Conservation (phyloP, 1,140 invertebrate genomes). For the Zophobas atratus region DNA sequence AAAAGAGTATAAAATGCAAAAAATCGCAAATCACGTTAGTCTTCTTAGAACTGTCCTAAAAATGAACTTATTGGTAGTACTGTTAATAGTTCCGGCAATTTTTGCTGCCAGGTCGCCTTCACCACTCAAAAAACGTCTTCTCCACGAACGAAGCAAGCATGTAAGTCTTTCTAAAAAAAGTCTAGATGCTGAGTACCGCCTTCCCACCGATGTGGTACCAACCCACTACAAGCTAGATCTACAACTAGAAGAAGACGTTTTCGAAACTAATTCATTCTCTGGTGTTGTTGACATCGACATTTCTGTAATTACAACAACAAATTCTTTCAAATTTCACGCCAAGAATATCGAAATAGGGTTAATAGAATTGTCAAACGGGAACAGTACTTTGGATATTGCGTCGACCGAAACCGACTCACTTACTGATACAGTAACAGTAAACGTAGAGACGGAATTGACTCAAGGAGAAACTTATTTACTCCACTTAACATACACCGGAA, state of each 20-base stretch:
- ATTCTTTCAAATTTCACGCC: background rate
- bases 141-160: too few species aligned
- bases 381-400: background rate
- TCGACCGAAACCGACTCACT: background rate
- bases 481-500: constrained; percentile 20
- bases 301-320: background rate
- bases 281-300: background rate
- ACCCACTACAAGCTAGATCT: background rate
- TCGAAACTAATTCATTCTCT: background rate
- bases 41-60: too few species aligned
- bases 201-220: background rate
- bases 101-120: too few species aligned
- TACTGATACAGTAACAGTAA: background rate
- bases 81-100: too few species aligned
- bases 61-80: too few species aligned
- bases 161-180: too few species aligned
- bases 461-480: background rate
- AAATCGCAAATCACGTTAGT: too few species aligned
- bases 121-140: too few species aligned
- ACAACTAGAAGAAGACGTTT: background rate
- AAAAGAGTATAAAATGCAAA: too few species aligned
- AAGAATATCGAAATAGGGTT: too few species aligned
- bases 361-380: background rate
- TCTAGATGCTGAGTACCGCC: background rate
- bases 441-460: background rate